Percentiles rank a stretch among this genome's conserved stretches.
phyloP scores from a whole-genome alignment of 2,888 invertebrate genomes.

The Aporophyla lueneburgensis region DNA sequence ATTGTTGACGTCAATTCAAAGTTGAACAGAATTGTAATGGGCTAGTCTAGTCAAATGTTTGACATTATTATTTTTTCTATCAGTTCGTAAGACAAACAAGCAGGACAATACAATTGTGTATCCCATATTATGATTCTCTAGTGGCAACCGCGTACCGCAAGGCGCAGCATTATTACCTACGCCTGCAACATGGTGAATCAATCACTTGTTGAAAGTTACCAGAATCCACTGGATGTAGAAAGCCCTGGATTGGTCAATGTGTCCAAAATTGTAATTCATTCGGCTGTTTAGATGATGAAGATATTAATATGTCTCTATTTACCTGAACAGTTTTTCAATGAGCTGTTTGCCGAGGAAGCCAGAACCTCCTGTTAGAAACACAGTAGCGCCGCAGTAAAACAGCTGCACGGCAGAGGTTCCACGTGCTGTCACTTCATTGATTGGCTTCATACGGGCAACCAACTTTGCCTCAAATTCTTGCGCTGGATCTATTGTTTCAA shows the following conservation, averaged over 20 bases:
- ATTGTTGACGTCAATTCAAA: too few species aligned
- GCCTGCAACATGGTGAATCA: not conserved
- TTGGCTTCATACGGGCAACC: conserved; percentile 21
- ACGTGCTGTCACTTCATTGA: conserved; percentile 37
- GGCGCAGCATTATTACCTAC: not conserved
- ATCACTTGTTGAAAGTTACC: not conserved
- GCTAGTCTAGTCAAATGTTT: too few species aligned
- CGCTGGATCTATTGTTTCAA: conserved; percentile 40
- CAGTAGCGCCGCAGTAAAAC: conserved; percentile 89
- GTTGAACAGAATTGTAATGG: too few species aligned
- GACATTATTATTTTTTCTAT: too few species aligned
- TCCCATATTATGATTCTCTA: too few species aligned
- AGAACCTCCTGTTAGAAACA: conserved; percentile 95
- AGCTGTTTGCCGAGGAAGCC: conserved; percentile 91
- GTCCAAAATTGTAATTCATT: not conserved
- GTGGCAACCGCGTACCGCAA: too few species aligned
- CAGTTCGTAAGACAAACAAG: too few species aligned
- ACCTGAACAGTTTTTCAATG: conserved; percentile 69
- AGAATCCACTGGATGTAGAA: not conserved
- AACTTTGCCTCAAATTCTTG: conserved; percentile 9
- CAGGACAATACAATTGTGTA: too few species aligned
- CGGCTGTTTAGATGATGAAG: not conserved
- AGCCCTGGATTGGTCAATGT: not conserved
- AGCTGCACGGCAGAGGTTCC: conserved; percentile 80
- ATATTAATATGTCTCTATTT: not conserved